Conservation (phyloP, 2,113 vertebrate species). For the Gracilinanus agilis region DNA sequence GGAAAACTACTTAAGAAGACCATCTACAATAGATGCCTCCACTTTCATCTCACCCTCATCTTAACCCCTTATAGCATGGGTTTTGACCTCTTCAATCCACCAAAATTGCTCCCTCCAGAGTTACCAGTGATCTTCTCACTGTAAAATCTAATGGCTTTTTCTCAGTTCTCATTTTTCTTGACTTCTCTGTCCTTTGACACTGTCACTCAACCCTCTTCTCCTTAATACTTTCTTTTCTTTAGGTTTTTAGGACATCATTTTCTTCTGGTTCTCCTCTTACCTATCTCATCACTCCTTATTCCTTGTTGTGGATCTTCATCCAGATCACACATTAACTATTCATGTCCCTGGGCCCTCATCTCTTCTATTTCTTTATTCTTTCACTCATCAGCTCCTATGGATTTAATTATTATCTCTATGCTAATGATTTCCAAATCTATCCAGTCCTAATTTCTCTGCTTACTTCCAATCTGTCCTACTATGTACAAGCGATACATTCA, state of each 20-base stretch:
- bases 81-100: background rate
- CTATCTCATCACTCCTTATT: background rate
- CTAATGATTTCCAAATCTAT: background rate
- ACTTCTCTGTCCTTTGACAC: background rate
- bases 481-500: too few relatives aligned
- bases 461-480: background rate
- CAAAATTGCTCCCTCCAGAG: background rate
- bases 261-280: background rate
- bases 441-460: background rate
- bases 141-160: background rate
- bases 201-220: background rate
- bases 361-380: background rate
- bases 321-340: background rate
- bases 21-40: background rate
- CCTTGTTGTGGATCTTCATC: background rate
- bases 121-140: background rate
- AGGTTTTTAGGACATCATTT: background rate
- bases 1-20: background rate
- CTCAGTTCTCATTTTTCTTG: background rate
- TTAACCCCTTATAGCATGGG: background rate
- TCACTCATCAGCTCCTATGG: background rate
- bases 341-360: background rate
- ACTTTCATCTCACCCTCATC: background rate
- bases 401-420: background rate
- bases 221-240: background rate